phyloP scores from a whole-genome alignment of 1,140 invertebrate species.

The Zaprionus camerounensis region DNA sequence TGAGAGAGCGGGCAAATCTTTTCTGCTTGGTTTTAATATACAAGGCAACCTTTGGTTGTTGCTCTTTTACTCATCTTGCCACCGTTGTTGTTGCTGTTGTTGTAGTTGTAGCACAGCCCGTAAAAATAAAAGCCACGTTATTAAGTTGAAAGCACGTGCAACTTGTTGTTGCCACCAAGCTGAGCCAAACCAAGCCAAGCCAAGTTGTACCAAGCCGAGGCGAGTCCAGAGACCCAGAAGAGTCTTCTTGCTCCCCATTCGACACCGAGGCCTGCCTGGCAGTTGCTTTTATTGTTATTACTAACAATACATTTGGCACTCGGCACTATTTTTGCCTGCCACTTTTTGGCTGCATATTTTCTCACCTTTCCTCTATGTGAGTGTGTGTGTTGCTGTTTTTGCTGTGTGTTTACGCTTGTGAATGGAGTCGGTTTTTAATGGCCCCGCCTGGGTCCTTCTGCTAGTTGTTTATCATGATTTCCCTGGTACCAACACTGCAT shows the following conservation, averaged over 20 bases:
- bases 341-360: slow-evolving; percentile 68
- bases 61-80: slow-evolving; percentile 35
- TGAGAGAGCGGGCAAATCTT: slow-evolving; percentile 28
- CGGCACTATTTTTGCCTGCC: slow-evolving; percentile 74
- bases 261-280: slow-evolving; percentile 51
- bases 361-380: slow-evolving; percentile 60
- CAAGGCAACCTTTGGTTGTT: slow-evolving; percentile 56
- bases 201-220: not conserved
- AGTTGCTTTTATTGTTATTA: slow-evolving; percentile 82
- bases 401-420: slow-evolving; percentile 29
- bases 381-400: not conserved
- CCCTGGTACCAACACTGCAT: slow-evolving; percentile 56
- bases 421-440: slow-evolving; percentile 61
- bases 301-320: slow-evolving; percentile 80
- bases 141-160: slow-evolving; percentile 82
- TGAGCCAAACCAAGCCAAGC: slow-evolving; percentile 6
- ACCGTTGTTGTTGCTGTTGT: slow-evolving; percentile 25
- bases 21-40: slow-evolving; percentile 57
- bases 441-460: slow-evolving; percentile 33
- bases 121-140: slow-evolving; percentile 83
- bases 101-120: slow-evolving; percentile 44
- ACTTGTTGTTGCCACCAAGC: slow-evolving; percentile 71
- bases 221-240: not conserved
- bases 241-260: slow-evolving; percentile 26
- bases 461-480: slow-evolving; percentile 68